Percentiles rank a stretch among this genome's conserved stretches.
phyloP scores from a whole-genome alignment of 2,888 invertebrate species.

The Spodoptera littoralis region DNA sequence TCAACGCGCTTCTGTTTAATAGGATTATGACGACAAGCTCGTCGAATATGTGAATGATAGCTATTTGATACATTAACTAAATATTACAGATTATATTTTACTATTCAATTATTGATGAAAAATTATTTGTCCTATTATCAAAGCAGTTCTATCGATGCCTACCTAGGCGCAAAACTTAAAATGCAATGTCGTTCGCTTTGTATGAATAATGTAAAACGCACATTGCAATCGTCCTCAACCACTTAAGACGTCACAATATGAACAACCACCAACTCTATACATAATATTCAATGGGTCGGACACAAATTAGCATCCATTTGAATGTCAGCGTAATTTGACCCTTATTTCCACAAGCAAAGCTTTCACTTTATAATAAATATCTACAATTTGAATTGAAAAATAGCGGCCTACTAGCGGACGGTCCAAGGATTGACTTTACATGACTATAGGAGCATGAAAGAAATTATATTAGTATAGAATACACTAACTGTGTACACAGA shows the following conservation, averaged over 20 bases:
- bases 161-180: not conserved
- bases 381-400: conserved; percentile 35
- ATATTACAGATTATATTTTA: not conserved
- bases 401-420: conserved; percentile 42
- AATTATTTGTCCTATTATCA: too few species aligned
- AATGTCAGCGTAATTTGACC: conserved; percentile 23
- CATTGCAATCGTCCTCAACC: conserved; percentile 2
- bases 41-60: conserved; percentile 32
- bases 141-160: too few species aligned
- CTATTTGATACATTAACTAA: conserved; percentile 12
- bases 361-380: conserved; percentile 38
- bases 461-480: conserved; percentile 15
- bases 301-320: conserved; percentile 2
- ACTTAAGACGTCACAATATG: conserved; percentile 12
- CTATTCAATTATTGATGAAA: not conserved
- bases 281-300: not conserved
- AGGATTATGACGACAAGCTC: conserved; percentile 32
- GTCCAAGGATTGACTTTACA: conserved; percentile 25
- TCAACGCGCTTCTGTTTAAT: conserved; percentile 2
- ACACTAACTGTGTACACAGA: conserved; percentile 16
- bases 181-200: not conserved
- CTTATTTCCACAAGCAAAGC: conserved; percentile 43
- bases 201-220: not conserved
- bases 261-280: conserved; percentile 27
- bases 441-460: conserved; percentile 35